These are phyloP conservation scores for Ochropacha duplaris DNA, from an alignment of 2,888 invertebrate genomes.

Conservation along the genomic window DNA sequence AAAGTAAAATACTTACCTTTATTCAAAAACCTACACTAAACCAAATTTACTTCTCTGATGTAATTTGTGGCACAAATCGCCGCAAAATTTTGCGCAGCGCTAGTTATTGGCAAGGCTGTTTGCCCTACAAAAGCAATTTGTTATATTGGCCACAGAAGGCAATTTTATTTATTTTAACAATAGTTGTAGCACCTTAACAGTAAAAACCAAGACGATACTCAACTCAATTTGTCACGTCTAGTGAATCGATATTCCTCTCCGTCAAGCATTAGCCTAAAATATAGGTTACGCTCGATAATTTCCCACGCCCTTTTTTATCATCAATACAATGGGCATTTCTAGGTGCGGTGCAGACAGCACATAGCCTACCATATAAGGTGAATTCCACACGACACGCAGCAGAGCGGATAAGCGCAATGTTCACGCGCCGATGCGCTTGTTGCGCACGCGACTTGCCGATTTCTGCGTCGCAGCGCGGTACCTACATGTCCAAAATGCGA, in stretches of 20 bases:
- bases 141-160: constrained; percentile 4
- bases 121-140: constrained; percentile 7
- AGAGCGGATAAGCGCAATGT: constrained; percentile 52
- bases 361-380: constrained; percentile 69
- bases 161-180: too few species aligned
- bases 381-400: constrained; percentile 59
- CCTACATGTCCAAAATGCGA: constrained; percentile 23
- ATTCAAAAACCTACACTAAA: neutral
- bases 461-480: constrained; percentile 28
- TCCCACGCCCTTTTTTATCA: constrained; percentile 56
- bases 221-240: constrained; percentile 27
- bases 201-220: too few species aligned
- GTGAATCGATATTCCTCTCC: constrained; percentile 8
- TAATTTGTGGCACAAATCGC: neutral
- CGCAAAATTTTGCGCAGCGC: neutral
- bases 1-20: too few species aligned
- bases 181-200: too few species aligned
- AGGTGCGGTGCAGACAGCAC: constrained; percentile 41
- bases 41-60: neutral
- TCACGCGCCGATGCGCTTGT: constrained; percentile 40
- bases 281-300: constrained; percentile 51
- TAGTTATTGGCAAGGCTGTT: constrained; percentile 2
- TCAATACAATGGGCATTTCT: constrained; percentile 39
- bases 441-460: constrained; percentile 29
- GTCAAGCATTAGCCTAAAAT: constrained; percentile 30